Base-by-base conservation (phyloP, 2,888 invertebrate species). In the Rhamnusium bicolor region DNA sequence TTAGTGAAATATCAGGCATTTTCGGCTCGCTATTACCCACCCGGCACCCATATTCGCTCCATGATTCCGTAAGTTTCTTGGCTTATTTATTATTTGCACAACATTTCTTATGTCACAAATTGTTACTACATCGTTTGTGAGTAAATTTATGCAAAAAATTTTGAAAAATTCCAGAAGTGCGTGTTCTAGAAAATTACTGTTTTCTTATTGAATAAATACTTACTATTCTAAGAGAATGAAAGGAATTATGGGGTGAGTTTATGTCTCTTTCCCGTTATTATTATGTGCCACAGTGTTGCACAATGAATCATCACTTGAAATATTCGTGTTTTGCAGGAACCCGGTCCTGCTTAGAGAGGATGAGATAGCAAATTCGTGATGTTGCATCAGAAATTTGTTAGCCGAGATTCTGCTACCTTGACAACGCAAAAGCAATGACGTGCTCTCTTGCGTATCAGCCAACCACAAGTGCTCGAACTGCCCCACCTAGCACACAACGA, bases 381-480 rank as follows among this genome's bases (percentile, higher is more conserved):
- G 51, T 63, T 65, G 65, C 65, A 51, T 65, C 65, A 65, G 65
- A 65, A 10, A 53, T 14, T 29, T 56, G 4, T 12, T 1, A 4
- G 21, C 8, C 2, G 24, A 6, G 65, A 29, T 65, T 51, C 58
- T 32, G 32, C n/a, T 19, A 5, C 53, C 47, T 27, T 65, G 65
- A 51, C 65, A 65, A 65, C 65, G 27, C 18, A n/a, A 53, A 10
- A 18, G n/a, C 19, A 18, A 7, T 53, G 51, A 65, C 65, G 65
- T 65, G 65, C 3, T 63, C 40, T 3, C n/a, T 14, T n/a, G 32
- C 18, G 19, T n/a, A 49, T 14, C n/a, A 63, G 2, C 63, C 63
- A 63, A 51, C 27, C 27, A 18, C 8, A 10, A 51, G 1, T 1
- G 10, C 7, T 63, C n/a, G n/a, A 24, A 10, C 16, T 12, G 12